Evolutionary conservation across 2,888 invertebrate genomes (phyloP), one percentile per base, ranked within the genome.

Genomic region (Drosophila colorata): DNA sequence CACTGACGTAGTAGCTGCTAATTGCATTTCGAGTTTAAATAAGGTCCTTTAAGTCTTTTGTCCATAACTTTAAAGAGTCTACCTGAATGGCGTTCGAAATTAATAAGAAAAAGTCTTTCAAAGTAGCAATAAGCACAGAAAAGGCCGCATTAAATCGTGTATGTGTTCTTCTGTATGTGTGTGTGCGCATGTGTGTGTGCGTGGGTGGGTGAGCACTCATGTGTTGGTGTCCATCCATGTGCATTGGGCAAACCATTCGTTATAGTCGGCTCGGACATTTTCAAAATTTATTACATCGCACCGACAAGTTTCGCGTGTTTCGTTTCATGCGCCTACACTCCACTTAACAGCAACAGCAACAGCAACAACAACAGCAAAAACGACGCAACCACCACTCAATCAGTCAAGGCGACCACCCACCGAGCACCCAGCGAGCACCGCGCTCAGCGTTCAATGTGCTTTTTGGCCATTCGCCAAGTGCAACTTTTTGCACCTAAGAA

Each of bases 401-500:
- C 74, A 78, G 61, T 77, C 78, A 77, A 49, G 37, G 20, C 16
- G n/a, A 9, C 58, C 44, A 57, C n/a, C 23, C 48, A 25, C 31
- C 20, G 18, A 20, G 9, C 11, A 13, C 33, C n/a, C n/a, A 25
- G 7, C 28, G 18, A 6, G 7, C 7, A 20, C 14, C 23, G 9
- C 37, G 59, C 37, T 28, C 20, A 23, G 28, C 33, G 51, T 55
- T 49, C 65, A 58, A 52, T 51, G 59, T 47, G 53, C 48, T 61
- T 53, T 73, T 70, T 70, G 74, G 79, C 76, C 46, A 37, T 25
- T 46, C 71, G 65, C 70, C 68, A 87, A 76, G 86, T 87, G 86
- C 80, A 86, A 85, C 86, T 82, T 86, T 86, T 83, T 82, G 83
- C 88, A 88, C 86, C 83, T 82, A 77, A 86, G 88, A 85, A 85